Evolutionary conservation across 2,888 invertebrate genomes (phyloP), one percentile per base, ranked within the genome.

Genomic region (Malthinus seriepunctatus): DNA sequence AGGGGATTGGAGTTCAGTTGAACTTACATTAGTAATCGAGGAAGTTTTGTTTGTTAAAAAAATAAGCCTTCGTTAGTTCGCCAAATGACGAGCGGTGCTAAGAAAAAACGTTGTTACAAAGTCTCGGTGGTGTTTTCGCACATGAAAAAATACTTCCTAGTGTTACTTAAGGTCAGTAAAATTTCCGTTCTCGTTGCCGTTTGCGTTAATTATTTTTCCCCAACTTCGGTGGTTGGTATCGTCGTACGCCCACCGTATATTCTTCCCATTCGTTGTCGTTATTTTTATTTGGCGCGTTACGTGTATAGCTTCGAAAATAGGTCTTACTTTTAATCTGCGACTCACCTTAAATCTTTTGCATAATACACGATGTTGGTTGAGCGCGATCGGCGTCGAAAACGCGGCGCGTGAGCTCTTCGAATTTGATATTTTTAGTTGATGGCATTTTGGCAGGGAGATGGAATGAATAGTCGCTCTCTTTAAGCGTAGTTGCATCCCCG

Each of bases 391-490:
- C 53, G 49, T 23, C 38, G 56, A 52, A 39, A 12, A 12, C 50
- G 53, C 49, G 32, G 56, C 60, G 52, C 56, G 49, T 56, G 60
- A 61, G 60, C 60, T 61, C 56, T 61, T 56, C 52, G 52, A 63
- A 63, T 67, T 67, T 67, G 68, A 63, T 86, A 86, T 86, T 85
- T 86, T 85, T 86, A 86, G 85, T 84, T 81, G 81, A 83, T 83
- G 84, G 83, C 83, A 84, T 83, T 42, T 85, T 84, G 84, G 84
- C 84, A 84, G 81, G 80, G 56, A 52, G 44, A 33, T 54, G 32
- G 35, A 33, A 34, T 51, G 51, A 55, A 34, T 49, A 56, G 50
- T 51, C 47, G 49, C 51, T 60, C 50, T 42, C 39, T 66, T 67
- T 71, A 69, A 73, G 73, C 52, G 33, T 51, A 51, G 50, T 73